Conservation (phyloP, 2,888 invertebrate species). For the Nomada ferruginata region DNA sequence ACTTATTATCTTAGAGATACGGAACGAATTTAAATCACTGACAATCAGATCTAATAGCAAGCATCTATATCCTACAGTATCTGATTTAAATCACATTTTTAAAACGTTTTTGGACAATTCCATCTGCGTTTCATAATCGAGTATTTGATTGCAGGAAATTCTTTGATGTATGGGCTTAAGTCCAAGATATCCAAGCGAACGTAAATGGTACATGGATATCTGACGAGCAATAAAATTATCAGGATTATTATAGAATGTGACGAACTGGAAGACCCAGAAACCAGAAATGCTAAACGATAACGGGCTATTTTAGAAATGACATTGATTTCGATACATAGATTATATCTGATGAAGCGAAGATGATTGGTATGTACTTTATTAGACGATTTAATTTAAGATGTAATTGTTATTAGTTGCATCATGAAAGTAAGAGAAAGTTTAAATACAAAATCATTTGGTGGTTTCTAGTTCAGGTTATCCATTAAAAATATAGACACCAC, state of each 20-base stretch:
- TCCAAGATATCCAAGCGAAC: too few relatives aligned
- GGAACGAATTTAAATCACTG: background rate
- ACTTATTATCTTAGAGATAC: conserved; percentile 5
- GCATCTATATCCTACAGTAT: too few relatives aligned
- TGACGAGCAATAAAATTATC: background rate
- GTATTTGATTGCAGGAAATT: too few relatives aligned
- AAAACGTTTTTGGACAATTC: background rate
- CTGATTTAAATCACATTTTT: background rate
- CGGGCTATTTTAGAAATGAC: conserved; percentile 24
- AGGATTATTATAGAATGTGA: too few relatives aligned
- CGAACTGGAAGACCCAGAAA: background rate
- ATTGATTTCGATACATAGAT: conserved; percentile 3
- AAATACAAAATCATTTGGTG: too few relatives aligned
- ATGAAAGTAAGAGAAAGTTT: too few relatives aligned
- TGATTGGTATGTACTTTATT: background rate
- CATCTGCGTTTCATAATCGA: too few relatives aligned
- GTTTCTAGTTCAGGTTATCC: too few relatives aligned
- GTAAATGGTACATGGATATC: background rate
- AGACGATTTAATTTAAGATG: too few relatives aligned
- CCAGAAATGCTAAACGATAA: conserved; percentile 14
- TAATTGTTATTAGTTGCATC: too few relatives aligned
- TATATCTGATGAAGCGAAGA: background rate
- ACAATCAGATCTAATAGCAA: background rate
- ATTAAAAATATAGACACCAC: too few relatives aligned
- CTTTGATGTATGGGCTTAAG: too few relatives aligned